A percentile compares a stretch with the other conserved stretches of the same genome.
These are phyloP conservation scores for Drosophila conformis DNA, from an alignment of 2,888 invertebrate genomes.

Conservation along the genomic window DNA sequence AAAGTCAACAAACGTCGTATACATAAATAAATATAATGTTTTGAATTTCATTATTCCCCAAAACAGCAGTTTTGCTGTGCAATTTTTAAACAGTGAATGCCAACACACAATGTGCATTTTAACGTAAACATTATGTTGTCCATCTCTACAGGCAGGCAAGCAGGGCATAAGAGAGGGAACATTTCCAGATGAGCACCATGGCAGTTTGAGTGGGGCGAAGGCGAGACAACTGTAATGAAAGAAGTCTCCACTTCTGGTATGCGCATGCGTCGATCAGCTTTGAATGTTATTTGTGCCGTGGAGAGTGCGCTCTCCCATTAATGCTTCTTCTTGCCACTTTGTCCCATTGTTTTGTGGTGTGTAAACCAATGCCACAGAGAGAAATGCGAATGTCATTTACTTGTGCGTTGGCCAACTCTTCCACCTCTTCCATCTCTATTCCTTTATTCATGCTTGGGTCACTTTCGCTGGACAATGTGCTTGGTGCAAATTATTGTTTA, in stretches of 20 bases:
- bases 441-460: constrained; percentile 16
- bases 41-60: not conserved
- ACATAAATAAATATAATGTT: not conserved
- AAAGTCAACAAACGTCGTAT: not conserved
- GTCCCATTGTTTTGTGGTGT: constrained; percentile 39
- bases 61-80: not conserved
- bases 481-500: constrained; percentile 74
- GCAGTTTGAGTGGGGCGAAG: not conserved
- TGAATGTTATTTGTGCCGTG: constrained; percentile 23
- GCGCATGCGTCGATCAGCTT: constrained; percentile 47
- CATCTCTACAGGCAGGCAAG: constrained; percentile 24
- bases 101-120: constrained; percentile 57
- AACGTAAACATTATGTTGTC: constrained; percentile 73
- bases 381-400: constrained; percentile 56
- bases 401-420: constrained; percentile 5
- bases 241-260: constrained; percentile 45
- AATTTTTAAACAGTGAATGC: constrained; percentile 18
- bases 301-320: constrained; percentile 36
- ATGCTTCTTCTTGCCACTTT: constrained; percentile 32
- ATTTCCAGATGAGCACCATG: constrained; percentile 33
- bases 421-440: constrained; percentile 6
- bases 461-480: constrained; percentile 32
- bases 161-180: constrained; percentile 2
- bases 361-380: constrained; percentile 49
- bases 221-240: constrained; percentile 32